Evolutionary conservation across 2,888 invertebrate species (phyloP), one percentile per base, ranked within the genome.

Genomic region (Sesamia inferens): DNA sequence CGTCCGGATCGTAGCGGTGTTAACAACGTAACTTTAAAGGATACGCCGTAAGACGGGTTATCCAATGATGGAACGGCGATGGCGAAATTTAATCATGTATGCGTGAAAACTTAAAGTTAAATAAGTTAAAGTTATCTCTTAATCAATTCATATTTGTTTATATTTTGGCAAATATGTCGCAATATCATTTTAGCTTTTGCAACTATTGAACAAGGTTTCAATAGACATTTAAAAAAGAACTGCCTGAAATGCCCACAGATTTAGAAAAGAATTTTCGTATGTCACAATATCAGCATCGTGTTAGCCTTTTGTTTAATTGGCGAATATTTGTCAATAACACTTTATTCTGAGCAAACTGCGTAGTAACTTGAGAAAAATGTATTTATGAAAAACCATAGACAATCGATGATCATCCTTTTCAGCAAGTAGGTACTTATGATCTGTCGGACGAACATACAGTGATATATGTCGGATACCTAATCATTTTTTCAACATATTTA

Each of bases 361-460:
- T 55, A 57, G 13, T 65, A 54, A 31, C 54, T 31, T 65, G 54
- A 54, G 10, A 69, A 51, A 19, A 10, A 42, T 68, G 48, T 51
- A 0, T 19, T n/a, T 47, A 48, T 39, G 48, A 19, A 24, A 51
- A 39, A 54, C 16, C 10, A 55, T 48, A 54, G 31, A 42, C 24
- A 48, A 61, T 57, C 24, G 68, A 64, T 47, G n/a, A 64, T 59
- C 14, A 64, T 24, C 39, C 4, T 68, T 16, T 64, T 65, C 44
- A 54, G 19, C 42, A 31, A 68, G 22, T 48, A 59, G 22, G 19
- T 61, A 47, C 14, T 16, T 55, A 44, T 42, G 42, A 16, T n/a
- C 22, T 51, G 42, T 44, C 19, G 10, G 22, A 39, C 7, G 39
- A 61, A 5, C 19, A 22, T 19, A n/a, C 7, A 54, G 1, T 22